Evolutionary conservation across 2,113 vertebrate species (phyloP).

Genomic region (Calyptommatus sinebrachiatus): DNA sequence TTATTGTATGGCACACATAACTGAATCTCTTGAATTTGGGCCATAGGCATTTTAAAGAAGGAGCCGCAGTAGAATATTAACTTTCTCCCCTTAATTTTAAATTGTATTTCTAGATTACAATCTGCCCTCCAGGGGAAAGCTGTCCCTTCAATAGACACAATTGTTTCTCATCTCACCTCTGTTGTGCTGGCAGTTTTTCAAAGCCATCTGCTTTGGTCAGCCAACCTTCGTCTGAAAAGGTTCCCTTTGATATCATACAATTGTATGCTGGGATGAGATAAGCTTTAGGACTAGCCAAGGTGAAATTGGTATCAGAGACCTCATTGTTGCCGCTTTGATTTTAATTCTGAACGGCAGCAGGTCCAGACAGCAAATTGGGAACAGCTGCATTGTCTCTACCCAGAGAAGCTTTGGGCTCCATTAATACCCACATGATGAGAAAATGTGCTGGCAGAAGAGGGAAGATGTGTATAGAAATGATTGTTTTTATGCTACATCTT

Average conservation of each 20-base stretch:
- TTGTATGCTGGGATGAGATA: conserved; percentile 3
- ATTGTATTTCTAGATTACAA: background rate
- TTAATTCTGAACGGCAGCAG: background rate
- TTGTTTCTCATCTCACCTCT: conserved; percentile 15
- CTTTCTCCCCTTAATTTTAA: background rate
- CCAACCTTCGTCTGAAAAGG: conserved; percentile 12
- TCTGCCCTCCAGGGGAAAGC: conserved; percentile 15
- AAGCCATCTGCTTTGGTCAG: conserved; percentile 12
- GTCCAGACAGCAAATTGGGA: background rate
- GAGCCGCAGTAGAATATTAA: background rate
- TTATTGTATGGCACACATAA: background rate
- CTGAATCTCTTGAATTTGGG: background rate
- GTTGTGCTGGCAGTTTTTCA: rapidly evolving
- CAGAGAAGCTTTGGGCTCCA: background rate
- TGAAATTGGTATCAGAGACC: conserved; percentile 9
- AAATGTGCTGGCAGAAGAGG: background rate
- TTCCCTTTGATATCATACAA: background rate
- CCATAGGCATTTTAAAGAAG: background rate
- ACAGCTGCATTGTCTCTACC: background rate
- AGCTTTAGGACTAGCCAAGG: background rate
- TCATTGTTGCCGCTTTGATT: background rate
- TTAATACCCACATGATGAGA: background rate
- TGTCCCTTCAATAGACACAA: conserved; percentile 7
- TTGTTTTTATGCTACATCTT: background rate
- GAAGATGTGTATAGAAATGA: background rate